These are phyloP conservation scores for Astreopora myriophthalma DNA, from an alignment of 64 coral and sea anemone species.

Conservation along the genomic window DNA sequence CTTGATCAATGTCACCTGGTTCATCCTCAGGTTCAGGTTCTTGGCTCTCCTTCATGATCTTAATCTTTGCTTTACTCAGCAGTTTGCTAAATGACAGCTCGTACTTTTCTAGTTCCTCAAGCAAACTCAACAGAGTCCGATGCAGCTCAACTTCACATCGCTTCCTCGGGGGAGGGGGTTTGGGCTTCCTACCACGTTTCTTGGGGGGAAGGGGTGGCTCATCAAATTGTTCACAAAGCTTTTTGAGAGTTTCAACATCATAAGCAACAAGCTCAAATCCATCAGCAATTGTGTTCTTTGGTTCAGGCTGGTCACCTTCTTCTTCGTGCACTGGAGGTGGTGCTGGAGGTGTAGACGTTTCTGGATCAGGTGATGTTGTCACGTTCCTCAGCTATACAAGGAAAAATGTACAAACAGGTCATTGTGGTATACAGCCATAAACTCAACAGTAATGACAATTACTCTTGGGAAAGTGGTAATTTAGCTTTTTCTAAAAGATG, in stretches of 20 bases:
- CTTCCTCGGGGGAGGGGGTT: slow-evolving; percentile 82
- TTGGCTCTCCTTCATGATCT: slow-evolving; percentile 93
- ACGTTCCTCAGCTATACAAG: slow-evolving; percentile 46
- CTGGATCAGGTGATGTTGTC: slow-evolving; percentile 7
- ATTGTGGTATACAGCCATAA: not conserved
- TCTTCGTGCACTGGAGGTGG: not conserved
- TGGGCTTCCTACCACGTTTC: slow-evolving; percentile 87
- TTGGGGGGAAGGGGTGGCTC: slow-evolving; percentile 75
- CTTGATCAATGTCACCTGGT: slow-evolving; percentile 87
- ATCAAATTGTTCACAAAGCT: slow-evolving; percentile 82
- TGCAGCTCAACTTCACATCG: slow-evolving; percentile 89
- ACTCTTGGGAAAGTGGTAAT: too few species aligned
- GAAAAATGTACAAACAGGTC: not conserved
- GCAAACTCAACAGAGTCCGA: slow-evolving; percentile 75
- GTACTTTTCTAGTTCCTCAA: slow-evolving; percentile 90
- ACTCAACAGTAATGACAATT: too few species aligned
- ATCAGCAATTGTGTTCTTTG: slow-evolving; percentile 52
- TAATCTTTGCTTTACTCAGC: slow-evolving; percentile 91
- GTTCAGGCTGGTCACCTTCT: not conserved
- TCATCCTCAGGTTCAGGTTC: slow-evolving; percentile 81
- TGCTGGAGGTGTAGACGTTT: not conserved
- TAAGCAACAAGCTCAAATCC: slow-evolving; percentile 75
- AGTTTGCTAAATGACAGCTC: slow-evolving; percentile 82
- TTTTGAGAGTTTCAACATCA: slow-evolving; percentile 84
- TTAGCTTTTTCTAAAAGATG: too few species aligned